These are phyloP conservation scores for Eristalinus aeneus DNA, from an alignment of 2,888 invertebrate species.

Conservation along the genomic window DNA sequence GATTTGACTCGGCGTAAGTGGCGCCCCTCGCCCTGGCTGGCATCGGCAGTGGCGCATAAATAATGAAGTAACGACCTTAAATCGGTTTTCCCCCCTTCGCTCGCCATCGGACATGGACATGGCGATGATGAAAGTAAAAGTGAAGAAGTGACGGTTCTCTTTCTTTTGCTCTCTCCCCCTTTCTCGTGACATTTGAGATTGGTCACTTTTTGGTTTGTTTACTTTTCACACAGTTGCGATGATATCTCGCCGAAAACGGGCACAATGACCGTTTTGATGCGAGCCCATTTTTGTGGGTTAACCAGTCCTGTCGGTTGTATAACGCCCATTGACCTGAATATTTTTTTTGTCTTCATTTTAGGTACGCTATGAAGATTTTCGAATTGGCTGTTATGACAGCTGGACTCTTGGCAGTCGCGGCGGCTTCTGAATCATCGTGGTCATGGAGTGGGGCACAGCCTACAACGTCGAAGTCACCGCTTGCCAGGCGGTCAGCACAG, in stretches of 20 bases:
- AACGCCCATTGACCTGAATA: constrained; percentile 38
- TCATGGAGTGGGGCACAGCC: constrained; percentile 42
- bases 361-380: constrained; percentile 53
- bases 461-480: constrained; percentile 67
- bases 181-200: neutral
- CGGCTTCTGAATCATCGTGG: constrained; percentile 42
- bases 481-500: constrained; percentile 74
- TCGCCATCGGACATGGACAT: constrained; percentile 1
- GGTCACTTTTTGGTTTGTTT: constrained; percentile 33
- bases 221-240: constrained; percentile 25
- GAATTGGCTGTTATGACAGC: constrained; percentile 64
- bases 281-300: constrained; percentile 44
- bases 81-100: constrained; percentile 12
- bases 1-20: neutral
- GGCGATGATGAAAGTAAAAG: constrained; percentile 66
- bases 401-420: constrained; percentile 43
- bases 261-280: constrained; percentile 62
- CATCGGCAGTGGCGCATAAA: constrained; percentile 9
- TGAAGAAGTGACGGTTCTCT: constrained; percentile 14
- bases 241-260: constrained; percentile 32
- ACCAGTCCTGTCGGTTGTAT: constrained; percentile 20
- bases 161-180: constrained; percentile 17
- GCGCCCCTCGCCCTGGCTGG: neutral
- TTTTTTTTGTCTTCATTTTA: constrained; percentile 14
- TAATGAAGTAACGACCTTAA: constrained; percentile 67